Base-by-base conservation (phyloP, 2,888 invertebrate genomes). In the Macaria notata region DNA sequence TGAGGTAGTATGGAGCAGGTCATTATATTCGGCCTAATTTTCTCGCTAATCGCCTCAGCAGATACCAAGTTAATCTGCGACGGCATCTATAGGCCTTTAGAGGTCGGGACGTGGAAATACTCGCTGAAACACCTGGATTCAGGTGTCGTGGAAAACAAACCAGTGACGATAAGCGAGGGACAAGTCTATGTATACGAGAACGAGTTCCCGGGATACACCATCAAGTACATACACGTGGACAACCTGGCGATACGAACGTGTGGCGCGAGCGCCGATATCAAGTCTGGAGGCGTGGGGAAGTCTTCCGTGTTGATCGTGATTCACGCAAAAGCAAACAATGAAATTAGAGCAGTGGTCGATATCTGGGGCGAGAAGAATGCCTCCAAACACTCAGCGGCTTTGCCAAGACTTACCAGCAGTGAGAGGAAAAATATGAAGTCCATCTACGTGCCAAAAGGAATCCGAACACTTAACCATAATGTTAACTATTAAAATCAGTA, bases 141-240 rank as follows among this genome's bases (percentile, higher is more conserved):
- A 0, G 86, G 82, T 0, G 82, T 83, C 0, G 80, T 88, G 0
- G 87, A 88, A 31, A 87, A 81, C 68, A 72, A 69, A 0, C 83
- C 89, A 0, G 81, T 84, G 0, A 71, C 81, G 0, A 75, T 83
- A 29, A 75, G 49, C 31, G 86, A 87, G 59, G 89, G 88, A 0
- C 88, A 86, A 60, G 63, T 82, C 9, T 87, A 87, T 63, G 86
- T 88, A 6, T 89, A 89, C 62, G 87, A 88, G 43, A 89, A 89
- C 56, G 65, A 73, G 48, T 89, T 89, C 62, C 83, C 85, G 0
- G 81, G 78, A 3, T 72, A 79, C 59, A 76, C 69, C 0, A 87
- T 89, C 8, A 79, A 74, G 53, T 89, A 89, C 54, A 78, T 89
- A 3, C 77, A 86, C 48, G 87, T 88, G 0, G 86, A 87, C 46